Conservation (phyloP, 2,113 vertebrate species). For the Dinomys branickii region DNA sequence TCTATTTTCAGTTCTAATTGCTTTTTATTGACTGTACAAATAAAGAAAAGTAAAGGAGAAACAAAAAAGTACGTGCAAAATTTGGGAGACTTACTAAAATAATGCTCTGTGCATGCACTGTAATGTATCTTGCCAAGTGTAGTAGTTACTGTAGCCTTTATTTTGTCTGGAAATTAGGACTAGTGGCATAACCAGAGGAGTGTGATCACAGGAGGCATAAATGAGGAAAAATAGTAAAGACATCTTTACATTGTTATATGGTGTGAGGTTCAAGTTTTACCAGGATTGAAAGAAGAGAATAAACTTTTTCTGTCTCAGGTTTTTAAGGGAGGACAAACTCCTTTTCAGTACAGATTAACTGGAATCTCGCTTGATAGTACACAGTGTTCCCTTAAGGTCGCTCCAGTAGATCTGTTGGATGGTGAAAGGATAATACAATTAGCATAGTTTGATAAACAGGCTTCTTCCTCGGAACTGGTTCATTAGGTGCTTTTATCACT, state of each 20-base stretch:
- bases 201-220: background rate
- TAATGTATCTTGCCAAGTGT: background rate
- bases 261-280: background rate
- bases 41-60: background rate
- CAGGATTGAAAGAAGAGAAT: background rate
- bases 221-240: background rate
- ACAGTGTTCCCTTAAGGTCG: slow-evolving; percentile 40
- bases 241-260: background rate
- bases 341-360: slow-evolving; percentile 54
- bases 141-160: background rate
- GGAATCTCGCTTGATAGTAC: background rate
- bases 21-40: background rate
- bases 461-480: slow-evolving; percentile 58
- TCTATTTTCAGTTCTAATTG: background rate
- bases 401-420: slow-evolving; percentile 34
- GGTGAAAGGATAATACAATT: slow-evolving; percentile 65
- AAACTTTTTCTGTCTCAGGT: slow-evolving; percentile 11
- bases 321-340: background rate
- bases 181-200: background rate
- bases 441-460: slow-evolving; percentile 69
- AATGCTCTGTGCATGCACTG: background rate
- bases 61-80: background rate
- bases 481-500: slow-evolving; percentile 67
- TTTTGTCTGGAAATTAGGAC: background rate
- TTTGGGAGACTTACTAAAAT: background rate